Percentiles rank a stretch among this genome's conserved stretches.
Evolutionary conservation across 2,797 vertebrate species (phyloP).

Genomic region (Eospalax fontanierii): DNA sequence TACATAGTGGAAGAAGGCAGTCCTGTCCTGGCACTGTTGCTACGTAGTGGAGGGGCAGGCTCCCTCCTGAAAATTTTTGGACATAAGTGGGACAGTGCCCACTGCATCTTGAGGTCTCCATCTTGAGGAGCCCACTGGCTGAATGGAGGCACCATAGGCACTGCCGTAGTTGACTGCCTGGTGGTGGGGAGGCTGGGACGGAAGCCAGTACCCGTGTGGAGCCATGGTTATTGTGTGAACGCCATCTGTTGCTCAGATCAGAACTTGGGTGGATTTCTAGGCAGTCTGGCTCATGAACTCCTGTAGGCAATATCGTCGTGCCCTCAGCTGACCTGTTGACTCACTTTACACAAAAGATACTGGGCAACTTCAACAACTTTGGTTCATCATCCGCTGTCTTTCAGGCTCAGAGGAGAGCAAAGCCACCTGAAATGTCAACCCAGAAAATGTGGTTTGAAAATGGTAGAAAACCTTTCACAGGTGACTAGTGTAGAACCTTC

Average conservation of each 20-base stretch:
- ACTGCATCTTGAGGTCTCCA: background rate
- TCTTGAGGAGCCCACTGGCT: background rate
- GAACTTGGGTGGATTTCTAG: slow-evolving; percentile 95
- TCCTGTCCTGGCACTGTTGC: background rate
- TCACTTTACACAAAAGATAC: slow-evolving; percentile 76
- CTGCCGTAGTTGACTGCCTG: slow-evolving; percentile 90
- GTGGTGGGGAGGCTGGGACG: slow-evolving; percentile 93
- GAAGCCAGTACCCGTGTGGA: slow-evolving; percentile 95
- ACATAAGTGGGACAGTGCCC: background rate
- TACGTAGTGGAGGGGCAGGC: slow-evolving; percentile 15
- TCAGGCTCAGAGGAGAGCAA: background rate
- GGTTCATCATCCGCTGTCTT: background rate
- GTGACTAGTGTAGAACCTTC: background rate
- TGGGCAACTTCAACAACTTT: background rate
- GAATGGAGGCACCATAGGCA: slow-evolving; percentile 62
- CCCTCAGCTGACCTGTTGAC: slow-evolving; percentile 95
- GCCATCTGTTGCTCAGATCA: slow-evolving; percentile 94
- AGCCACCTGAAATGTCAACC: background rate
- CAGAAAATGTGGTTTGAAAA: background rate
- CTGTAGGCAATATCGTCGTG: slow-evolving; percentile 93
- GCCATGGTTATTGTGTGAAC: slow-evolving; percentile 91
- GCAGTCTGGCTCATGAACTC: slow-evolving; percentile 95
- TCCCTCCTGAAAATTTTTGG: slow-evolving; percentile 1
- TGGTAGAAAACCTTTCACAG: background rate
- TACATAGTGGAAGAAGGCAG: background rate